Conservation (phyloP, 2,113 vertebrate species). For the Bucco capensis region DNA sequence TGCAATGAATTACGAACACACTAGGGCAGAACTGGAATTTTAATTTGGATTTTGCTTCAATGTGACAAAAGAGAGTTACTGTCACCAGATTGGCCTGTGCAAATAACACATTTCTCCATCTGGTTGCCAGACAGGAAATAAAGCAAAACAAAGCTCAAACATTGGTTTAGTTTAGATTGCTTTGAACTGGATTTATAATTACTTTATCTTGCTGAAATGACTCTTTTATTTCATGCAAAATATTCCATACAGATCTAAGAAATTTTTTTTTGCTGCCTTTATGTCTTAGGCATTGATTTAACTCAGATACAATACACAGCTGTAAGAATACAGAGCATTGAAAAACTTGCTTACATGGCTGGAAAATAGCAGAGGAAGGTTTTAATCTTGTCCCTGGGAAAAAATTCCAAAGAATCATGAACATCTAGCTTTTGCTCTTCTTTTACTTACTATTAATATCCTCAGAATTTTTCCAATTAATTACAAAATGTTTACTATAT, state of each 20-base stretch:
- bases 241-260: background rate
- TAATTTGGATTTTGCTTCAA: background rate
- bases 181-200: background rate
- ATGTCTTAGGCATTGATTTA: background rate
- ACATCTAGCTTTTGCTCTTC: background rate
- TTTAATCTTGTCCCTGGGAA: background rate
- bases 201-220: background rate
- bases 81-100: background rate
- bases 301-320: background rate
- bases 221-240: background rate
- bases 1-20: background rate
- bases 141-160: background rate
- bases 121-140: background rate
- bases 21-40: background rate
- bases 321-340: background rate
- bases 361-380: background rate
- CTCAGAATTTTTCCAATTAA: background rate
- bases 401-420: background rate
- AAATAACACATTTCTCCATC: background rate
- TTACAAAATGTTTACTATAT: background rate
- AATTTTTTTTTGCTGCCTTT: background rate
- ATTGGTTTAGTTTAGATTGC: background rate
- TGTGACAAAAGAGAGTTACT: background rate
- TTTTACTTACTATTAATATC: background rate
- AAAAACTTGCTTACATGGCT: background rate